Conservation (phyloP, 2,888 invertebrate species). For the Drosophila merina region DNA sequence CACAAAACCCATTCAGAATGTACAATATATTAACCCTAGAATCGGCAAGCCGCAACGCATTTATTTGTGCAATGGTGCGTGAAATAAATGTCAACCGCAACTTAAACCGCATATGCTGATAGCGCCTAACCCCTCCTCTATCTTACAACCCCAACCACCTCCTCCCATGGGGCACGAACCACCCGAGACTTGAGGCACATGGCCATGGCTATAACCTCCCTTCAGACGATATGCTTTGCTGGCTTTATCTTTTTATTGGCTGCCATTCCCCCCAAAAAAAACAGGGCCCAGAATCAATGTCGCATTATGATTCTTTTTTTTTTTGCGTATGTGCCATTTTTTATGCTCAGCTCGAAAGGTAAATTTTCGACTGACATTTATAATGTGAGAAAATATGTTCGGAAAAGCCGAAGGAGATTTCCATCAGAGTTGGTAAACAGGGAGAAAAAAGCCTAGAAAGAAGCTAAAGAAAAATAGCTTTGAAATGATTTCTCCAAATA, state of each 20-base stretch:
- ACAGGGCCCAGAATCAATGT: constrained; percentile 46
- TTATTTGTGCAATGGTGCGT: constrained; percentile 78
- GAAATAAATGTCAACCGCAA: constrained; percentile 79
- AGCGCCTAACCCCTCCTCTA: constrained; percentile 35
- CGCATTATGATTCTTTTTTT: constrained; percentile 53
- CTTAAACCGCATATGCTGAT: constrained; percentile 78
- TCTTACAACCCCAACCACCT: constrained; percentile 1
- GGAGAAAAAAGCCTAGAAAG: too few relatives aligned
- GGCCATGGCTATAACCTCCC: constrained; percentile 26
- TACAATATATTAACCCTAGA: constrained; percentile 8
- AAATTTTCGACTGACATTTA: constrained; percentile 46
- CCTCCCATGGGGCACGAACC: constrained; percentile 14
- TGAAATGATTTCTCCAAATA: too few relatives aligned
- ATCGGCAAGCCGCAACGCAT: constrained; percentile 70
- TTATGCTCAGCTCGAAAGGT: constrained; percentile 45
- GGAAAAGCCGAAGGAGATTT: constrained; percentile 11
- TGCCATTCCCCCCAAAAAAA: constrained; percentile 44
- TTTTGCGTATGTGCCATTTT: constrained; percentile 50
- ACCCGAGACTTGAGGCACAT: constrained; percentile 38
- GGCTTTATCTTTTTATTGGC: constrained; percentile 74
- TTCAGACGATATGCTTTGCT: constrained; percentile 30
- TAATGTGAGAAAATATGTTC: constrained; percentile 56
- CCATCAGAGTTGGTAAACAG: constrained; percentile 9
- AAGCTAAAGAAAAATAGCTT: too few relatives aligned
- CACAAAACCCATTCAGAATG: constrained; percentile 5